Base-by-base conservation (phyloP, 2,888 invertebrate genomes). In the Selenia dentaria region DNA sequence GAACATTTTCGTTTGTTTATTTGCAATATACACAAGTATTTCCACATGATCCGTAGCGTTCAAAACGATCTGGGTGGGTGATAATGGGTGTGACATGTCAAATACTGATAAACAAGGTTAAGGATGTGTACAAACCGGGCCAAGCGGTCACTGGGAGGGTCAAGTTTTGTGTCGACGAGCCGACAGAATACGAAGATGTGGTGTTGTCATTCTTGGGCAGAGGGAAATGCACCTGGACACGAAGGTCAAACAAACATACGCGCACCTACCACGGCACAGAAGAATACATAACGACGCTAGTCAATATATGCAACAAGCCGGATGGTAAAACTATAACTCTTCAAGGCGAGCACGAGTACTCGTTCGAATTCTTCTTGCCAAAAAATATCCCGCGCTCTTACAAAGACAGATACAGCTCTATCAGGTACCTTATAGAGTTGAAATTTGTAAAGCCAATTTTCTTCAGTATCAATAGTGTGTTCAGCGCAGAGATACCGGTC, bases 61-160 rank as follows among this genome's bases (percentile, higher is more conserved):
- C n/a, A n/a, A n/a, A n/a, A n/a, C n/a, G n/a, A n/a, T n/a, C n/a
- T n/a, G n/a, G n/a, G n/a, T n/a, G n/a, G n/a, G n/a, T n/a, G n/a
- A n/a, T n/a, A 27, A 58, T 59, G 59, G 51, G 57, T 13, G 51
- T 59, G 10, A 13, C 37, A 33, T 51, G 57, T 24, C 52, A 59
- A 22, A 57, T 50, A 51, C 11, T 51, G 26, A 18, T 46, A 3
- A 43, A 48, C 11, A 51, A 33, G 2, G 13, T 41, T 3, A 27
- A 20, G 2, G 47, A 46, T 8, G 37, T 52, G 0, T 40, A 45
- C 32, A 31, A 46, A 9, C 29, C 54, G 5, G 57, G 54, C 0
- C 26, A 51, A 8, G n/a, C 40, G 13, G 50, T 55, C 10, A 27
- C 33, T n/a, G 57, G 57, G 2, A 44, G 35, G 6, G 50, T 55